phyloP scores from a whole-genome alignment of 1,140 invertebrate genomes.

The Heliothis subflexa region DNA sequence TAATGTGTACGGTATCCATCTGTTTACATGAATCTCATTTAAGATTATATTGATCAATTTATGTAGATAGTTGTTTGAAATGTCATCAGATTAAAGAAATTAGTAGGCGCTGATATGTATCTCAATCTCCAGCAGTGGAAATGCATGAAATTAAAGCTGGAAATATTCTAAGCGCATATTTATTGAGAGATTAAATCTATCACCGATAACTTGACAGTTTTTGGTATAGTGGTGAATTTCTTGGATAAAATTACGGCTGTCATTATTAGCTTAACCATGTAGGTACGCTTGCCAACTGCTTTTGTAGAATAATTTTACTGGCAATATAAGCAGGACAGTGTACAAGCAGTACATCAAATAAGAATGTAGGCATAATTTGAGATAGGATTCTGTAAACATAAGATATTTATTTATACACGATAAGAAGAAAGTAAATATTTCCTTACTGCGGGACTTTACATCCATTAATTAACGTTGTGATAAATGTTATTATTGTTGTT shows the following conservation, averaged over 20 bases:
- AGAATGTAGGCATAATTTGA: background rate
- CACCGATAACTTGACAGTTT: slow-evolving; percentile 2
- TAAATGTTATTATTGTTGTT: background rate
- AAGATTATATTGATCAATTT: slow-evolving; percentile 18
- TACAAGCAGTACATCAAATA: background rate
- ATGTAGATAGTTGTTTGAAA: slow-evolving; percentile 12
- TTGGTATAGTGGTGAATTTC: background rate
- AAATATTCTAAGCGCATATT: slow-evolving; percentile 23
- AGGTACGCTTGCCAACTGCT: slow-evolving; percentile 20
- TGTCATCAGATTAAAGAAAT: slow-evolving; percentile 24
- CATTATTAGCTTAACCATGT: slow-evolving; percentile 2
- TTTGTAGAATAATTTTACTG: background rate
- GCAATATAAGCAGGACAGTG: background rate
- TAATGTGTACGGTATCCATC: slow-evolving; percentile 23
- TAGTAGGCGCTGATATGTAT: slow-evolving; percentile 24
- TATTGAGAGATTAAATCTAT: slow-evolving; percentile 16
- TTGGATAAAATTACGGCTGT: background rate
- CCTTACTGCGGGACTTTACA: background rate
- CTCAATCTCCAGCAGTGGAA: slow-evolving; percentile 22
- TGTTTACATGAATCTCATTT: slow-evolving; percentile 15
- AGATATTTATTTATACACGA: background rate
- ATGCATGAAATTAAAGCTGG: slow-evolving; percentile 22
- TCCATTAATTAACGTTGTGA: background rate
- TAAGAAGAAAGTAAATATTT: slow-evolving; percentile 2
- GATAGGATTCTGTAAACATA: slow-evolving; percentile 1